A percentile compares a stretch with the other conserved stretches of the same genome.
These are phyloP conservation scores for Pemphredon lugubris DNA, from an alignment of 2,888 invertebrate species.

Conservation along the genomic window DNA sequence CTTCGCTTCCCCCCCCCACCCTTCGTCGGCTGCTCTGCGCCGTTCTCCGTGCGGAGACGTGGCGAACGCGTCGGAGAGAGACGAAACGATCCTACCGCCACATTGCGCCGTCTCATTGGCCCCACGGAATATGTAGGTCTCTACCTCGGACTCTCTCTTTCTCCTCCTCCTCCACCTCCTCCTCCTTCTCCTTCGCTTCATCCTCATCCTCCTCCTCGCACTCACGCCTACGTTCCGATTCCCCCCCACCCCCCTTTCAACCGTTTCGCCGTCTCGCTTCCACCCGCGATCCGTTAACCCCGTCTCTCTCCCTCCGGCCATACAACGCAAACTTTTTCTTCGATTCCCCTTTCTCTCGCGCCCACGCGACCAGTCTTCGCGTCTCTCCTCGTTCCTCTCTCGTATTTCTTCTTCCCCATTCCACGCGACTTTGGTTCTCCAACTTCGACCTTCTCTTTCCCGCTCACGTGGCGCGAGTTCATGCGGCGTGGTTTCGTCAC, in stretches of 20 bases:
- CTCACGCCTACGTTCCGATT: neutral
- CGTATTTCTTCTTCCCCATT: conserved; percentile 9
- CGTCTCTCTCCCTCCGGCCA: conserved; percentile 16
- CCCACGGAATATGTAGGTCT: conserved; percentile 79
- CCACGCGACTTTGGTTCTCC: conserved; percentile 15
- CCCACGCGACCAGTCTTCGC: conserved; percentile 23
- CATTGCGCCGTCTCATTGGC: conserved; percentile 81
- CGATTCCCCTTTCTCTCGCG: conserved; percentile 1
- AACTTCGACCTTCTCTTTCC: conserved; percentile 19
- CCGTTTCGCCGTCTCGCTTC: too few species aligned
- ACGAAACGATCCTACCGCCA: conserved; percentile 71
- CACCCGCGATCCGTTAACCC: too few species aligned
- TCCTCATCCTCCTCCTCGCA: conserved; percentile 8
- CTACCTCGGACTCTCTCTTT: conserved; percentile 60
- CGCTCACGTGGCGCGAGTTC: neutral
- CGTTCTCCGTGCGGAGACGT: conserved; percentile 40
- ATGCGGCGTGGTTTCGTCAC: conserved; percentile 13
- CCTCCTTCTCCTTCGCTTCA: conserved; percentile 3
- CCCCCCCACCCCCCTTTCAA: too few species aligned
- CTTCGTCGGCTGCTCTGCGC: conserved; percentile 44
- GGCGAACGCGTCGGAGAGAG: conserved; percentile 54
- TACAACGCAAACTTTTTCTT: conserved; percentile 10
- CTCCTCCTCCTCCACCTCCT: conserved; percentile 16
- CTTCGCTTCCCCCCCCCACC: conserved; percentile 48
- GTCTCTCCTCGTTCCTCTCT: conserved; percentile 1